These are phyloP conservation scores for Agrenia bidenticulata DNA, from an alignment of 2,888 invertebrate genomes.

Conservation along the genomic window DNA sequence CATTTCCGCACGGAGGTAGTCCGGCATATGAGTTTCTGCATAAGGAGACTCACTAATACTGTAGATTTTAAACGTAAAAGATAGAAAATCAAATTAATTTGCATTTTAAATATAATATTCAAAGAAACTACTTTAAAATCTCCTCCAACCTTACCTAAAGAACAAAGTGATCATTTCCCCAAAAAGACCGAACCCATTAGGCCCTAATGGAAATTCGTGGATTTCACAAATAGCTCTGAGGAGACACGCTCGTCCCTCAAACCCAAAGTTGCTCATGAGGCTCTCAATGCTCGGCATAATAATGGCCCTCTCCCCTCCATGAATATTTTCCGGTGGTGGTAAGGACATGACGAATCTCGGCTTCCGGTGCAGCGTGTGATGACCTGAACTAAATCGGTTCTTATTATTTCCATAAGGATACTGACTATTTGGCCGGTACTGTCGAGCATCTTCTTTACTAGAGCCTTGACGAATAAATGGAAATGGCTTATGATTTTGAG, in stretches of 20 bases:
- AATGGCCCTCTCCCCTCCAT: conserved; percentile 50
- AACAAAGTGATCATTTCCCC: conserved; percentile 50
- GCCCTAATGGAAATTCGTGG: conserved; percentile 45
- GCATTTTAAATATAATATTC: not conserved
- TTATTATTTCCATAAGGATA: not conserved
- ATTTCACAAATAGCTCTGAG: conserved; percentile 50
- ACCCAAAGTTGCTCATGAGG: conserved; percentile 40
- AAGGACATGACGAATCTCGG: conserved; percentile 41
- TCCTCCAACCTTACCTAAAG: conserved; percentile 41
- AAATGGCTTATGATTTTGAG: not conserved
- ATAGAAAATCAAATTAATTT: not conserved
- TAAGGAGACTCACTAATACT: conserved; percentile 48
- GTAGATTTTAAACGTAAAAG: no score
- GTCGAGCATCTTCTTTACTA: not conserved
- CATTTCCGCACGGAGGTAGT: conserved; percentile 46
- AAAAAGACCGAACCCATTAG: conserved; percentile 46
- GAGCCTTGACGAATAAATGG: conserved; percentile 21
- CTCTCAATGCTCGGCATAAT: conserved; percentile 45
- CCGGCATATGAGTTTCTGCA: conserved; percentile 48
- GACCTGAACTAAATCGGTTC: not conserved
- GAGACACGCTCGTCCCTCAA: conserved; percentile 43
- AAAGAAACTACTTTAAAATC: conserved; percentile 1
- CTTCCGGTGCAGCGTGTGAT: conserved; percentile 14
- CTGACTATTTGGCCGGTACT: no score
- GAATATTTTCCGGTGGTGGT: conserved; percentile 48